phyloP scores from a whole-genome alignment of 2,113 vertebrate species.

The Aix galericulata region DNA sequence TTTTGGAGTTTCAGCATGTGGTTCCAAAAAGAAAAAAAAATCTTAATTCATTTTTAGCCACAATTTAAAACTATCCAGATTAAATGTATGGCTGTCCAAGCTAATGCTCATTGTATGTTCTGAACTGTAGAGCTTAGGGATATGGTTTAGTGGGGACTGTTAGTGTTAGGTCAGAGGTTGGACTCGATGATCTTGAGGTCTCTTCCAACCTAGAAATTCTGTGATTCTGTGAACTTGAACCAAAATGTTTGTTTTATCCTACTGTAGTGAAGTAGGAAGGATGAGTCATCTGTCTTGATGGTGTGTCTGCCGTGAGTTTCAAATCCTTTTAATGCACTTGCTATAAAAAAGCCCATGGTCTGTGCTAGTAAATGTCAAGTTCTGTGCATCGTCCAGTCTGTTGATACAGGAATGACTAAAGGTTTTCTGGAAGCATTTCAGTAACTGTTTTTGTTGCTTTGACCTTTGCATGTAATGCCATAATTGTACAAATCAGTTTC shows the following conservation, averaged over 20 bases:
- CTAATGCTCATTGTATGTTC: background rate
- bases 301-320: background rate
- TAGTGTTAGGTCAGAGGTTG: too few species aligned
- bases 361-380: background rate
- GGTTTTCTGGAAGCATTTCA: background rate
- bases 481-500: background rate
- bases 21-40: background rate
- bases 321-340: background rate
- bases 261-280: background rate
- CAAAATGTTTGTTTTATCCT: background rate
- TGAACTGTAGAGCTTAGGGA: background rate
- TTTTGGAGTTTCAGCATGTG: background rate
- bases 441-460: background rate
- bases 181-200: too few species aligned
- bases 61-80: background rate
- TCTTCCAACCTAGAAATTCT: too few species aligned
- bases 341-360: background rate
- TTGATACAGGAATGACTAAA: background rate
- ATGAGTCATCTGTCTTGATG: background rate
- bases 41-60: constrained; percentile 35
- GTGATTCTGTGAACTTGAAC: background rate
- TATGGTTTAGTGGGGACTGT: too few species aligned
- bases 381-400: background rate
- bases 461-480: background rate
- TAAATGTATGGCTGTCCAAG: background rate